Conservation (phyloP, 2,113 vertebrate species). For the Psittacula cyanocephala region DNA sequence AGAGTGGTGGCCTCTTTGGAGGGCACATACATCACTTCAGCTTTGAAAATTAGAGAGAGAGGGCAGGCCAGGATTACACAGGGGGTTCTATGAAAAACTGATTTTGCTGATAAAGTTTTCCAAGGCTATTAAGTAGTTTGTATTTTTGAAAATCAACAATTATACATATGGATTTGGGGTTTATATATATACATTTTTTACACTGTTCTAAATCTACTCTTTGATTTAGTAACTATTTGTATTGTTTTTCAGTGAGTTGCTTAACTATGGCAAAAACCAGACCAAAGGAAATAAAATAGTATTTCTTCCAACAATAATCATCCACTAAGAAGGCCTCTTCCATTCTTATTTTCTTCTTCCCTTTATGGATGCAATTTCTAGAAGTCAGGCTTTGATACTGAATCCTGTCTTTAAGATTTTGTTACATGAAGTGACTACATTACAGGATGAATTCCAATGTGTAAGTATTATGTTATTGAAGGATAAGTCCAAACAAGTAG, state of each 20-base stretch:
- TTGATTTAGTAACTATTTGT: background rate
- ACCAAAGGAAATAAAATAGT: accelerated
- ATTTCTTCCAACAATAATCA: background rate
- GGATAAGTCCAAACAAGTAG: background rate
- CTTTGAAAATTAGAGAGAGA: background rate
- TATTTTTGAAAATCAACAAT: background rate
- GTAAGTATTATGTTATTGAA: background rate
- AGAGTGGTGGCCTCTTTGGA: background rate
- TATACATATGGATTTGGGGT: accelerated
- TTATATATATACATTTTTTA: background rate
- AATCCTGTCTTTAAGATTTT: background rate
- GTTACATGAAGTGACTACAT: background rate
- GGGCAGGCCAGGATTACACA: background rate
- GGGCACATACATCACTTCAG: accelerated
- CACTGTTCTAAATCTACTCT: background rate
- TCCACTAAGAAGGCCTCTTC: background rate
- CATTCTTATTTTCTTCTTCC: background rate
- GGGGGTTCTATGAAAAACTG: background rate
- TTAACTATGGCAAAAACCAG: background rate
- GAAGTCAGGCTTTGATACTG: background rate
- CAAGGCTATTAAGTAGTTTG: background rate
- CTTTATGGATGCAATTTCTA: background rate
- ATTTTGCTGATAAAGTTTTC: background rate
- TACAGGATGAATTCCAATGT: background rate
- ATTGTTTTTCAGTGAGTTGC: background rate